phyloP scores from a whole-genome alignment of 2,113 vertebrate genomes.

The Nipponia nippon region DNA sequence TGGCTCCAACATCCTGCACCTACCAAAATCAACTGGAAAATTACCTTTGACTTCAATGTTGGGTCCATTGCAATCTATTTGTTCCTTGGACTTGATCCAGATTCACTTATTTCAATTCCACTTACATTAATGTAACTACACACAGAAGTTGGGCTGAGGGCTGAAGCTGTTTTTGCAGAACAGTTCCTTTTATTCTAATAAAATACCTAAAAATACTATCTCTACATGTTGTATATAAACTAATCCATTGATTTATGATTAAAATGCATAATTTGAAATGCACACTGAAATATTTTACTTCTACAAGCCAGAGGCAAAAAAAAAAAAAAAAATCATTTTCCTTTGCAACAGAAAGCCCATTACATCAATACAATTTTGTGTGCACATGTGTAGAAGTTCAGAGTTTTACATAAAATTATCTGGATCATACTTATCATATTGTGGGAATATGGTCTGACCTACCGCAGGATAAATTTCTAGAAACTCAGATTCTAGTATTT shows the following conservation, averaged over 20 bases:
- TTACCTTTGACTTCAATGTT: not conserved
- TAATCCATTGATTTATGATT: not conserved
- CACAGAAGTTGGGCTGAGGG: not conserved
- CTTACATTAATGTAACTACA: not conserved
- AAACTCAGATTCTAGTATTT: not conserved
- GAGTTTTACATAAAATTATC: not conserved
- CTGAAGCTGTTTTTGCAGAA: not conserved
- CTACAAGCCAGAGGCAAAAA: not conserved
- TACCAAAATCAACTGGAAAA: not conserved
- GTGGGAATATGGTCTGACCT: not conserved
- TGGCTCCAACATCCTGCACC: not conserved
- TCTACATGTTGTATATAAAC: not conserved
- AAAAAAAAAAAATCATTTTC: not conserved
- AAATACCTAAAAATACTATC: not conserved
- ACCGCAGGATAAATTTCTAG: not conserved
- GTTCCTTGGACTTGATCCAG: not conserved
- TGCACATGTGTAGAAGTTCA: fast-evolving
- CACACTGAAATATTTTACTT: not conserved
- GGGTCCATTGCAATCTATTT: not conserved
- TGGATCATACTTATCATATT: not conserved
- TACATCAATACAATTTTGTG: not conserved
- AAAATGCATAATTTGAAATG: not conserved
- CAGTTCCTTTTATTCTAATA: not conserved
- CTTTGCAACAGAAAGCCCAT: not conserved
- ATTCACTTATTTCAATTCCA: not conserved